phyloP scores from a whole-genome alignment of 92 coral and sea anemone genomes.

The Anthopleura xanthogrammica region DNA sequence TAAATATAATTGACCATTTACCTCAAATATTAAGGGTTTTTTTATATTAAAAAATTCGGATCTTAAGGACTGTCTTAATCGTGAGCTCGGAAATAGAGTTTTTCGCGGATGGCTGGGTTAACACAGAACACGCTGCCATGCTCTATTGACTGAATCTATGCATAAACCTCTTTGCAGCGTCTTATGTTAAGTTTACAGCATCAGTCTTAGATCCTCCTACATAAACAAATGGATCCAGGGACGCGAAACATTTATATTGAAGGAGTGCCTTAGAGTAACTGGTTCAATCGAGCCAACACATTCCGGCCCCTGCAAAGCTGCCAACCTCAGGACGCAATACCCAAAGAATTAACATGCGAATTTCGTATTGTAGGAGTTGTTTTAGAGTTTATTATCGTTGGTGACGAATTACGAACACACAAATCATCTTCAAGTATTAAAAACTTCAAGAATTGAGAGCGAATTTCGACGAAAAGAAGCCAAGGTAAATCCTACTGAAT shows the following conservation, averaged over 20 bases:
- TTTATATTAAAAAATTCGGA: no score
- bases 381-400: no score
- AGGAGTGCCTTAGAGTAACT: constrained; percentile 1
- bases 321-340: not conserved
- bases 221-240: constrained; percentile 5
- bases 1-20: no score
- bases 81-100: not conserved
- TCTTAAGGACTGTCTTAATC: no score
- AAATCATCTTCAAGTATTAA: no score
- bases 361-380: no score
- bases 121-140: not conserved
- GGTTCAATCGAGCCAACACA: not conserved
- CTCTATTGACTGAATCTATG: not conserved
- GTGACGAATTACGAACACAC: no score
- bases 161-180: not conserved
- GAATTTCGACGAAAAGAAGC: no score
- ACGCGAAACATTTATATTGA: not conserved
- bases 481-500: no score
- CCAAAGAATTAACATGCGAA: no score
- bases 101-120: not conserved
- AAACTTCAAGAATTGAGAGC: no score
- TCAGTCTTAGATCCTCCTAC: not conserved
- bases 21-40: no score
- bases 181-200: not conserved
- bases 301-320: not conserved